Conservation (phyloP, 2,113 vertebrate species). For the Smithornis capensis region DNA sequence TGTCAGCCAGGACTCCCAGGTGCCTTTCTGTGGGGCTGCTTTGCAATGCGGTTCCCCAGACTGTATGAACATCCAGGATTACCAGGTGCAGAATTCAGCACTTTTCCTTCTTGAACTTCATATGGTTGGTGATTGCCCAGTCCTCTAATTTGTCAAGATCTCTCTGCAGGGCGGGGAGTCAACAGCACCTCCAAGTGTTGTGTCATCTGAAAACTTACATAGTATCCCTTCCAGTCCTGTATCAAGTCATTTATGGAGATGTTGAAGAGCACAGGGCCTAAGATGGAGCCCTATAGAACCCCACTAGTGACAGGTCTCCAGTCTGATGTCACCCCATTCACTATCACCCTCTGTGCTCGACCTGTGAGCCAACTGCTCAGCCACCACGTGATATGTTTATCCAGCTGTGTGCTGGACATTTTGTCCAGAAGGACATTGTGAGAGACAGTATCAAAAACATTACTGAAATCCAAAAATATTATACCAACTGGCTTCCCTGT, state of each 20-base stretch:
- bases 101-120: background rate
- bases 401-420: background rate
- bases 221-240: background rate
- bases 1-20: background rate
- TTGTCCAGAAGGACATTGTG: background rate
- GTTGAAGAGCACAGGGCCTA: background rate
- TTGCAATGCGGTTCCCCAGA: background rate
- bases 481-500: background rate
- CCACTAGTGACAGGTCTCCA: background rate
- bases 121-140: background rate
- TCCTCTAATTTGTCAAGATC: background rate
- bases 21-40: background rate
- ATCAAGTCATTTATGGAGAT: background rate
- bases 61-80: background rate
- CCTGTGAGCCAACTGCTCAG: background rate
- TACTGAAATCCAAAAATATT: background rate
- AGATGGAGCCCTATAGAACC: background rate
- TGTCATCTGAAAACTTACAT: background rate
- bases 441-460: background rate
- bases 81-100: background rate
- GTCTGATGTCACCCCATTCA: background rate
- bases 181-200: background rate
- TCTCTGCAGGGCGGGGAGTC: background rate
- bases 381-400: background rate
- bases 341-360: background rate